These are phyloP conservation scores for Sapayoa aenigma DNA, from an alignment of 2,113 vertebrate genomes.

Conservation along the genomic window DNA sequence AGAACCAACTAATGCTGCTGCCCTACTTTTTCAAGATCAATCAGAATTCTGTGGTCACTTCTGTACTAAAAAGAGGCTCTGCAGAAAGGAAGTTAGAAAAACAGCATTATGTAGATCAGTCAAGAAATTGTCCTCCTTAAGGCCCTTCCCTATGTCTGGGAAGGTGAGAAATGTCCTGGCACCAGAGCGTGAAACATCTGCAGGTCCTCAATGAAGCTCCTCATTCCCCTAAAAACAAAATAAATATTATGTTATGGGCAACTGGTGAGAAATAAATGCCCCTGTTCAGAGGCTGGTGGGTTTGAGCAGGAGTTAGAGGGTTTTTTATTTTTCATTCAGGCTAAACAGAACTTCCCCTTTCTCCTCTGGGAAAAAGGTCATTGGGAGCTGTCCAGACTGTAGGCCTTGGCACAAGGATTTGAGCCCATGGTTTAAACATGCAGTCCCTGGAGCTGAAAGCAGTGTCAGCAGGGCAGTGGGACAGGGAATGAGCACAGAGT, in stretches of 20 bases:
- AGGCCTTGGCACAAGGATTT: not conserved
- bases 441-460: not conserved
- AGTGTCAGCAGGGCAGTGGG: not conserved
- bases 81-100: not conserved
- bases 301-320: not conserved
- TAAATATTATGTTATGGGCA: not conserved
- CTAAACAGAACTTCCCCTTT: not conserved
- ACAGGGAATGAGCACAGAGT: not conserved
- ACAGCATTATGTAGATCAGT: not conserved
- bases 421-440: not conserved
- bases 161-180: conserved; percentile 19
- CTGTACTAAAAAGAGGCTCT: not conserved
- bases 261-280: not conserved
- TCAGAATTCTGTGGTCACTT: not conserved
- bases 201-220: not conserved
- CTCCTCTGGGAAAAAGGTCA: not conserved
- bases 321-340: not conserved
- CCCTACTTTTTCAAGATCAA: not conserved
- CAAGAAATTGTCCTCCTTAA: not conserved
- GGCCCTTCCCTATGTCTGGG: not conserved
- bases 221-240: not conserved
- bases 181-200: not conserved
- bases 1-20: not conserved
- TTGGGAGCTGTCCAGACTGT: not conserved
- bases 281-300: not conserved